A percentile compares a stretch with the other conserved stretches of the same genome.
Conservation (phyloP, 2,113 vertebrate species). For the Psittacula cyanocephala region DNA sequence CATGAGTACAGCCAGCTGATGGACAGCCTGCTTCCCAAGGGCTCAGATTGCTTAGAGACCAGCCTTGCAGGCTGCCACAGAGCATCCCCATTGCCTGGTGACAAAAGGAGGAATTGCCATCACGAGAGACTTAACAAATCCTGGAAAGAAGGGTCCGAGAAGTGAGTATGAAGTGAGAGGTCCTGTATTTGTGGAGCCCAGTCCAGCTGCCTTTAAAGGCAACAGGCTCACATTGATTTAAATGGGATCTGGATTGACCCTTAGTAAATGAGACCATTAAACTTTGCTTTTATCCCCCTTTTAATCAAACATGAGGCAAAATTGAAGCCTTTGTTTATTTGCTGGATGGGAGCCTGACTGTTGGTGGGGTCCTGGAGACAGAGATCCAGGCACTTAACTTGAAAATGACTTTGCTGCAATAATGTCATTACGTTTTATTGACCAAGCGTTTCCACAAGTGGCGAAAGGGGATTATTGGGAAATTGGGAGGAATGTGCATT, state of each 20-base stretch:
- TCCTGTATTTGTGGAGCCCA: neutral
- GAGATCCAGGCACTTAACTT: neutral
- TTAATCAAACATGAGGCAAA: neutral
- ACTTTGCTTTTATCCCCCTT: neutral
- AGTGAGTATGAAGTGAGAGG: neutral
- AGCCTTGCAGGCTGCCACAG: neutral
- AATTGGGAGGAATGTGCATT: neutral
- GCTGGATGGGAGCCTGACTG: neutral
- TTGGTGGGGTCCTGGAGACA: neutral
- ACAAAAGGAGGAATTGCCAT: neutral
- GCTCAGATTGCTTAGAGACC: neutral
- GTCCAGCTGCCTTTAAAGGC: neutral
- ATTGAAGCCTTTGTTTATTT: neutral
- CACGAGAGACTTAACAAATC: neutral
- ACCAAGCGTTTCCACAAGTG: conserved; percentile 30
- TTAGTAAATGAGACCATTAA: neutral
- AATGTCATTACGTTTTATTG: conserved; percentile 28
- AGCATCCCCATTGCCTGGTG: neutral
- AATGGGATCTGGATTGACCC: neutral
- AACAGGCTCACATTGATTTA: neutral
- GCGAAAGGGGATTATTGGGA: conserved; percentile 27
- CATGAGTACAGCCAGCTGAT: neutral
- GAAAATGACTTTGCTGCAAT: conserved; percentile 14
- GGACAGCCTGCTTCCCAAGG: rapidly evolving
- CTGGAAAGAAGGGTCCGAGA: neutral